A percentile compares a stretch with the other conserved stretches of the same genome.
phyloP scores from a whole-genome alignment of 2,797 vertebrate species.

The Scolopax rusticola region DNA sequence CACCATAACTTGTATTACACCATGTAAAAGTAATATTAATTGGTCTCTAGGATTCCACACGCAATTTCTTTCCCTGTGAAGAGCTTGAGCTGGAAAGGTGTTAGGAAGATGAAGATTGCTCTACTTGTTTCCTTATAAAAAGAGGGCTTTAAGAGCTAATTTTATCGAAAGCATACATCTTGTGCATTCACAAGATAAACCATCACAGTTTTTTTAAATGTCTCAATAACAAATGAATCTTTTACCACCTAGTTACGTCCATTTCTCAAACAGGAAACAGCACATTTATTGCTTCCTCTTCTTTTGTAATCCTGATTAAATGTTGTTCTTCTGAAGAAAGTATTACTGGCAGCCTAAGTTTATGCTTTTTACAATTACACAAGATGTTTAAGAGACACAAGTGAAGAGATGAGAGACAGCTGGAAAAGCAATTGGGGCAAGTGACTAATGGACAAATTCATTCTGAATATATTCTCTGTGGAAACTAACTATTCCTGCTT shows the following conservation, averaged over 20 bases:
- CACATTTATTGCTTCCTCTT: not conserved
- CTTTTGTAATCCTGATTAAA: not conserved
- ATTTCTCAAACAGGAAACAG: not conserved
- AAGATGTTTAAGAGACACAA: not conserved
- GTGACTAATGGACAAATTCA: not conserved
- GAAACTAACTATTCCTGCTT: constrained; percentile 5
- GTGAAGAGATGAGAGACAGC: not conserved
- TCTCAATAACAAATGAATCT: not conserved
- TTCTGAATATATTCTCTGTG: not conserved
- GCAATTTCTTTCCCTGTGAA: not conserved
- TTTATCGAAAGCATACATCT: not conserved
- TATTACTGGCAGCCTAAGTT: not conserved
- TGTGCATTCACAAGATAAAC: not conserved
- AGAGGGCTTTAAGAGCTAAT: not conserved
- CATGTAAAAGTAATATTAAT: not conserved
- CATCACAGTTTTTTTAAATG: not conserved
- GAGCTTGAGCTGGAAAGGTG: not conserved
- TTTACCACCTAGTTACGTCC: not conserved
- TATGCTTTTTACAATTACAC: not conserved
- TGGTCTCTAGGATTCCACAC: not conserved
- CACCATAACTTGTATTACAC: not conserved
- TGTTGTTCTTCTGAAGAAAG: not conserved
- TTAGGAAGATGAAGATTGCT: not conserved
- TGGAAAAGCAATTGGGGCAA: not conserved
- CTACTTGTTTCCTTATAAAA: not conserved